Evolutionary conservation across 2,888 invertebrate genomes (phyloP).

Genomic region (Hypomecis punctinalis): DNA sequence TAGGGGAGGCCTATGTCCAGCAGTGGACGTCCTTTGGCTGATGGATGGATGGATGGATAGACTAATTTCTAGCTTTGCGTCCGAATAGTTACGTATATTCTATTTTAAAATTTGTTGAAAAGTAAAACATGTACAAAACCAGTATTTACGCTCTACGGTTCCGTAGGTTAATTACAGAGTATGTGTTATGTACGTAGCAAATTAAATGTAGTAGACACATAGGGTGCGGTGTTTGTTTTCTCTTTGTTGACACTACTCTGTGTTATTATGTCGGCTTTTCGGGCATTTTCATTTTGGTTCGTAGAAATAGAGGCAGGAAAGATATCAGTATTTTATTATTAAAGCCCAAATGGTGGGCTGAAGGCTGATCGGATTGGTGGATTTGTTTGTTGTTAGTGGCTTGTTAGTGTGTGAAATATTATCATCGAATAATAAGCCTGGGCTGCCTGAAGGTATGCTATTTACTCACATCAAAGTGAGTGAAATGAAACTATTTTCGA

Average conservation of each 20-base stretch:
- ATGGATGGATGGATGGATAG: too few species aligned
- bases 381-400: neutral
- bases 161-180: conserved; percentile 44
- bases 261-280: conserved; percentile 8
- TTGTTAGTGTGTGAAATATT: too few species aligned
- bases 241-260: conserved; percentile 24
- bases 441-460: too few species aligned
- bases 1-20: too few species aligned
- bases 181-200: conserved; percentile 19
- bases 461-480: too few species aligned
- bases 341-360: neutral
- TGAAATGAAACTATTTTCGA: too few species aligned
- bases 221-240: conserved; percentile 19
- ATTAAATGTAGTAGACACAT: conserved; percentile 25
- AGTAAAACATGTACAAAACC: conserved; percentile 22
- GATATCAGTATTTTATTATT: neutral
- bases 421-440: too few species aligned
- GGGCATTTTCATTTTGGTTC: neutral
- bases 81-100: neutral
- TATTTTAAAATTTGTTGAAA: neutral
- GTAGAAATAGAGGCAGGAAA: neutral
- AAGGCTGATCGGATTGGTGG: neutral
- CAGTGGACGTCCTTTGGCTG: too few species aligned
- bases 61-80: too few species aligned
- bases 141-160: conserved; percentile 20